Base-by-base conservation (phyloP, 2,888 invertebrate genomes). In the Drosophila paranaensis region DNA sequence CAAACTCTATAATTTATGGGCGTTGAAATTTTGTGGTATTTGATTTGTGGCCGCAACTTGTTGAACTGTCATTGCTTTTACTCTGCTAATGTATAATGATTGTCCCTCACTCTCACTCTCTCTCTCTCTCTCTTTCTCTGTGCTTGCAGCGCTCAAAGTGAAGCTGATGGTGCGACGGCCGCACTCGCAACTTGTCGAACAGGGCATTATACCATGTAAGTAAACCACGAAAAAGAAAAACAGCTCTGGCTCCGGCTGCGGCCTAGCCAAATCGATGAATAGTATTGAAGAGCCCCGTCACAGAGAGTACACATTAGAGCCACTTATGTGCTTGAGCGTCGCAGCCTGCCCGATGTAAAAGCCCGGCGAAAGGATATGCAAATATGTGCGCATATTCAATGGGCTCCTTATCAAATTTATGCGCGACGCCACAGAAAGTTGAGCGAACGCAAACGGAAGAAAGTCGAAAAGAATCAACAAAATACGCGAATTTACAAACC, bases 171-270 rank as follows among this genome's bases (percentile, higher is more conserved):
- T 98, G 93, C 95, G 99, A 93, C 95, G 98, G 91, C 98, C 98
- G 75, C 96, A 98, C 93, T 97, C 96, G 93, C 98, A 98, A 94
- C 95, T 99, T 90, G 98, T 98, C 90, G 98, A 97, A 88, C 98
- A 98, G 95, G 99, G 99, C 93, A 99, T 99, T 92, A 97, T 99
- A 96, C 98, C 99, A 92, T 97, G 99, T 99, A 95, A 98, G 98
- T 98, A 91, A 16, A 58, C 0, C 16, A 43, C 55, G 48, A 20
- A 20, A 20, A 20, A 6, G 20, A 45, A 43, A 11, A 13, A 8
- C 33, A 33, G 2, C 33, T 45, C 25, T 25, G 46, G 35, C 67
- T 4, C 27, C 20, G 20, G 30, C 30, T 56, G 66, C 42, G 66
- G 56, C 39, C 71, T 71, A 77, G 72, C 48, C 50, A 46, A 75